Conservation (phyloP, 2,888 invertebrate species). For the Loripinus fragilis region DNA sequence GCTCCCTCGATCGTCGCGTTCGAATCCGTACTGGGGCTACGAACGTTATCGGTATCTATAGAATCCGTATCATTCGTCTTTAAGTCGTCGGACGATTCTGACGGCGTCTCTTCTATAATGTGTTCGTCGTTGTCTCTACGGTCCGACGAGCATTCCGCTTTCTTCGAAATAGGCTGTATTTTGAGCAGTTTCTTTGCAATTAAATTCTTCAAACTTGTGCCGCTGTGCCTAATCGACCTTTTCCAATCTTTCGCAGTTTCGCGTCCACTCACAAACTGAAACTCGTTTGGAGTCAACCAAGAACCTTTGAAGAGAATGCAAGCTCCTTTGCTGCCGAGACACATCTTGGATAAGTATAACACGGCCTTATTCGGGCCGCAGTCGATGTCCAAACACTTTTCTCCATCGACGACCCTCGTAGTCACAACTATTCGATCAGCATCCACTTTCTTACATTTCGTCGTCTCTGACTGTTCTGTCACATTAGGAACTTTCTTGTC, state of each 20-base stretch:
- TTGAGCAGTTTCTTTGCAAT: conserved; percentile 84
- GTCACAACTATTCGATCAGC: not conserved
- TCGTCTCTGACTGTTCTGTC: not conserved
- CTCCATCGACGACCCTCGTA: conserved; percentile 39
- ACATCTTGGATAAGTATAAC: conserved; percentile 48
- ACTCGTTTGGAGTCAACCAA: conserved; percentile 85
- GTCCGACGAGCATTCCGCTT: not conserved
- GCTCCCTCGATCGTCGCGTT: not conserved
- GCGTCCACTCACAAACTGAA: conserved; percentile 84
- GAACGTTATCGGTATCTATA: not conserved
- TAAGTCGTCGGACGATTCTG: not conserved
- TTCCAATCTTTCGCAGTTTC: conserved; percentile 85
- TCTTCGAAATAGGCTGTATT: conserved; percentile 60
- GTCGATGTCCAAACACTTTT: conserved; percentile 47
- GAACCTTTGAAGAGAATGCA: conserved; percentile 83
- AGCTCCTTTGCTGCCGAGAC: conserved; percentile 84
- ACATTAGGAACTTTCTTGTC: not conserved
- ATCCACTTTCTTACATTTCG: not conserved
- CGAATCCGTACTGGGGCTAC: not conserved
- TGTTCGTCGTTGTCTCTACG: conserved; percentile 8
- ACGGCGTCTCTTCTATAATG: not conserved
- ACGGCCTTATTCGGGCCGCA: conserved; percentile 53
- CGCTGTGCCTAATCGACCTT: conserved; percentile 84
- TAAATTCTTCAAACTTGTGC: conserved; percentile 84
- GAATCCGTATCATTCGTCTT: not conserved